Percentiles rank a stretch among this genome's conserved stretches.
Evolutionary conservation across 2,888 invertebrate genomes (phyloP).

Genomic region (Microplitis manilae): DNA sequence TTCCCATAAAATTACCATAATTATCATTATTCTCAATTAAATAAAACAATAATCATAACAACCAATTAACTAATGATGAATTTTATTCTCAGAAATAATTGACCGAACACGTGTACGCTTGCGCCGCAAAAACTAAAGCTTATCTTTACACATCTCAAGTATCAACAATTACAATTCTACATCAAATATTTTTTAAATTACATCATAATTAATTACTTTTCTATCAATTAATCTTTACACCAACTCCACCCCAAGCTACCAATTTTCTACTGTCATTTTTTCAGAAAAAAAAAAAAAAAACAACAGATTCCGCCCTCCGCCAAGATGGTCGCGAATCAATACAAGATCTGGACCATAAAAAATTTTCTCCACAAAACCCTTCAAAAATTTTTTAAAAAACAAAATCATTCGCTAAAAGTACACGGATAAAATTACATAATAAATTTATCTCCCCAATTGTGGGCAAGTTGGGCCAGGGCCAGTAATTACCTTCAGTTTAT

Average conservation of each 20-base stretch:
- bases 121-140: not conserved
- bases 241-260: too few species aligned
- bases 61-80: not conserved
- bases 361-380: not conserved
- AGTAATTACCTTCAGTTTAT: too few species aligned
- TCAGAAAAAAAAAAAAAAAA: not conserved
- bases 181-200: not conserved
- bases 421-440: too few species aligned
- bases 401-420: not conserved
- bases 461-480: too few species aligned
- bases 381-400: not conserved
- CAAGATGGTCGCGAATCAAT: not conserved
- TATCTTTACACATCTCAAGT: not conserved
- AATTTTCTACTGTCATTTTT: not conserved
- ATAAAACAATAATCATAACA: not conserved
- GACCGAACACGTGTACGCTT: not conserved
- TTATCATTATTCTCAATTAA: not conserved
- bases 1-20: too few species aligned
- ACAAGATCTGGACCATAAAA: not conserved
- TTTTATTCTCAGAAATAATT: not conserved
- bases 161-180: not conserved
- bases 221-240: too few species aligned
- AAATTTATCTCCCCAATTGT: too few species aligned
- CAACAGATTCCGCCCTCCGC: not conserved
- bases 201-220: too few species aligned